Evolutionary conservation across 2,113 vertebrate genomes (phyloP), one percentile per base, ranked within the genome.

Genomic region (Antennarius striatus): DNA sequence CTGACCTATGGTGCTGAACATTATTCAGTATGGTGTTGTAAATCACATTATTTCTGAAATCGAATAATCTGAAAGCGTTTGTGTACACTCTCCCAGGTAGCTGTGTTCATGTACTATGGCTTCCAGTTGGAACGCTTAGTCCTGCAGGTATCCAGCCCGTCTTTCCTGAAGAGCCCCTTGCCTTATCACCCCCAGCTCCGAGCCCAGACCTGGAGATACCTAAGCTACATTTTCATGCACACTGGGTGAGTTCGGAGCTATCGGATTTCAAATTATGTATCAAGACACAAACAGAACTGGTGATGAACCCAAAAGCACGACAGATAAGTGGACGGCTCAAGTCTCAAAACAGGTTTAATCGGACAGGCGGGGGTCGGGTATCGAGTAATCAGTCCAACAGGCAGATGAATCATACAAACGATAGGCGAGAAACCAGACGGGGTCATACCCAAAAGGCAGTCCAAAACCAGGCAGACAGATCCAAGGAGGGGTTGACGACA

Each of bases 181-280:
- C 92, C 96, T 12, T 99, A 99, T 77, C 97, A 98, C 66, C 97
- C 97, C 3, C 96, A 95, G 89, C 94, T 97, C 43, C 93, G 97
- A 46, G 93, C 91, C 0, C 96, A 99, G 87, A 95, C 94, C 57
- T 99, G 97, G 96, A 93, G 97, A 66, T 99, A 94, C 89, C 91
- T 99, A 88, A 99, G 94, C 53, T 99, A 99, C 89, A 93, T 96
- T 86, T 97, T 98, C 92, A 96, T 98, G 97, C 97, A 99, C 15
- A 94, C 97, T 2, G 97, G 97, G 97, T 99, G 86, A 95, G 96
- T 94, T 62, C 15, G 36, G 50, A 51, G 0, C 13, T 15, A 2
- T 1, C 47, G 43, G 6, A 45, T 64, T 63, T 76, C 17, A 50
- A 43, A 51, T 60, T 36, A 54, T 36, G n/a, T 32, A 10, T 43